Evolutionary conservation across 2,797 vertebrate species (phyloP).

Genomic region (Pantherophis vulpinus): DNA sequence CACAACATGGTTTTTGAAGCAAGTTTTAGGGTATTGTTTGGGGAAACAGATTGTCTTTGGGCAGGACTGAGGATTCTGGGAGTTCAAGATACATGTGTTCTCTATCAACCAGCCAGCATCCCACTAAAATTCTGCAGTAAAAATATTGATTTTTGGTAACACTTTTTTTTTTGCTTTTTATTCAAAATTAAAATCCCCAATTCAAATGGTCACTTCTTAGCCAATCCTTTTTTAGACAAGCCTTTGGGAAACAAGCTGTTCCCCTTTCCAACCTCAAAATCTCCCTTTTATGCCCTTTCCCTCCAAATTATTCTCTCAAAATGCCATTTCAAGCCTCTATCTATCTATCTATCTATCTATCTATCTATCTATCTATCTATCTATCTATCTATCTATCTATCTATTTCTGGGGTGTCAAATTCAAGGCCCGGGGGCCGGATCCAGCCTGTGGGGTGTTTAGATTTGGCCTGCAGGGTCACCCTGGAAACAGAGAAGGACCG

Average conservation of each 20-base stretch:
- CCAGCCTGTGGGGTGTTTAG: too few relatives aligned
- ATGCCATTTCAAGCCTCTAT: background rate
- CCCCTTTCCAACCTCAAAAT: background rate
- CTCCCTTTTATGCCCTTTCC: background rate
- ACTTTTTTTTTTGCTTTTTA: background rate
- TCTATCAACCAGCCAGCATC: background rate
- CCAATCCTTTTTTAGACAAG: background rate
- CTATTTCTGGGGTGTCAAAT: too few relatives aligned
- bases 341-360: too few relatives aligned
- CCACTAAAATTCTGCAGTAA: background rate
- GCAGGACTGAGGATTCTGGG: background rate
- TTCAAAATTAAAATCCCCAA: background rate
- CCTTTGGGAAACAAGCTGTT: background rate
- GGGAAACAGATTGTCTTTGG: background rate
- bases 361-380: too few relatives aligned
- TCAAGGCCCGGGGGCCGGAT: too few relatives aligned
- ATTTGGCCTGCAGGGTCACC: too few relatives aligned
- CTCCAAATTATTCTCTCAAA: background rate
- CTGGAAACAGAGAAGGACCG: too few relatives aligned
- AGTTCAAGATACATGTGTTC: background rate
- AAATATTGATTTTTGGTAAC: background rate
- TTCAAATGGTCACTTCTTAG: background rate
- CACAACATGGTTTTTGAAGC: background rate
- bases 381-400: too few relatives aligned
- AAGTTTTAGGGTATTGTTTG: background rate